Conservation (phyloP, 2,888 invertebrate genomes). For the Hylaea fasciaria region DNA sequence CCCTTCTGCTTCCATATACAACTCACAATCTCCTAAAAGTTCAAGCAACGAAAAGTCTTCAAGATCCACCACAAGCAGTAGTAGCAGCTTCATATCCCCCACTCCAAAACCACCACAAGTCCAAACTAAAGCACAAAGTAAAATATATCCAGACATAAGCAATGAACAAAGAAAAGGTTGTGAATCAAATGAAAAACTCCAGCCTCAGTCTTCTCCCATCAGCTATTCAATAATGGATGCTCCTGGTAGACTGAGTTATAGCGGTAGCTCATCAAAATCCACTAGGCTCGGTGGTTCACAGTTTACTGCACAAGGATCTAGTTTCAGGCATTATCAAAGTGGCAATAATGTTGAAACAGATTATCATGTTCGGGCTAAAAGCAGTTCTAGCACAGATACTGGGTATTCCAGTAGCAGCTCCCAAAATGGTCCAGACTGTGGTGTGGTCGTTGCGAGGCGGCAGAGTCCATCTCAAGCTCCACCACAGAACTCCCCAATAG, state of each 20-base stretch:
- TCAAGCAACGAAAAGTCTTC: constrained; percentile 69
- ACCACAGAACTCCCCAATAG: constrained; percentile 89
- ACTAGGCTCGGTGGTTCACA: constrained; percentile 80
- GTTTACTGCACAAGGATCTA: constrained; percentile 80
- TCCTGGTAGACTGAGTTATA: constrained; percentile 87
- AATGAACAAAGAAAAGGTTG: constrained; percentile 83
- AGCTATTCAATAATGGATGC: constrained; percentile 91
- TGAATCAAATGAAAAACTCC: constrained; percentile 80
- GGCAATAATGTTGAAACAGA: constrained; percentile 86
- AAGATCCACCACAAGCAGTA: constrained; percentile 65
- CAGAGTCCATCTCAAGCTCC: constrained; percentile 89
- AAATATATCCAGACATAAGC: constrained; percentile 89
- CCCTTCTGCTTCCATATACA: constrained; percentile 74
- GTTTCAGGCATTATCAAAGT: constrained; percentile 87
- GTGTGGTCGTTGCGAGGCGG: constrained; percentile 87
- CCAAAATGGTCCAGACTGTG: constrained; percentile 88
- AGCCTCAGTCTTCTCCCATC: constrained; percentile 89
- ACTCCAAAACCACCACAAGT: constrained; percentile 83
- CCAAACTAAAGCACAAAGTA: constrained; percentile 91
- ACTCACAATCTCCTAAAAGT: constrained; percentile 74
- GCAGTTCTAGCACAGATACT: constrained; percentile 86
- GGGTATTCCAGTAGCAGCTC: constrained; percentile 86
- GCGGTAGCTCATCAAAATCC: constrained; percentile 79
- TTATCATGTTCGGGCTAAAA: constrained; percentile 86
- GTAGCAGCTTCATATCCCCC: constrained; percentile 82